Conservation (phyloP, 2,113 vertebrate species). For the Cyrtonyx montezumae region DNA sequence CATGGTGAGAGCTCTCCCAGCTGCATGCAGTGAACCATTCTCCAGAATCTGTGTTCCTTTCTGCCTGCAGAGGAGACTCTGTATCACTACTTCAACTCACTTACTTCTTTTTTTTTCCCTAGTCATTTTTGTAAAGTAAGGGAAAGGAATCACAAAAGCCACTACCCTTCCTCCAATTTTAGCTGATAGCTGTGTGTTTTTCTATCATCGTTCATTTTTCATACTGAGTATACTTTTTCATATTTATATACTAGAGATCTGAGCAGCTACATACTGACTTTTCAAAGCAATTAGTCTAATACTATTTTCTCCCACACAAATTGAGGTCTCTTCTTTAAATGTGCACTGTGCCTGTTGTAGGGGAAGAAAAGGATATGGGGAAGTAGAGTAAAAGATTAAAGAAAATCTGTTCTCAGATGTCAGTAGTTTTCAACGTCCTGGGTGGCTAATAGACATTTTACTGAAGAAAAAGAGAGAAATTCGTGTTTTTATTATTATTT, state of each 20-base stretch:
- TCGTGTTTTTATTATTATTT: neutral
- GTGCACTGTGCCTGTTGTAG: neutral
- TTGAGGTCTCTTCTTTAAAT: neutral
- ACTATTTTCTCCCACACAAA: neutral
- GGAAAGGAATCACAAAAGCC: slow-evolving; percentile 15
- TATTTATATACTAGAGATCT: neutral
- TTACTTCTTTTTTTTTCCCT: neutral
- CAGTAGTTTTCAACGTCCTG: neutral
- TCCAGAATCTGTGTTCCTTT: neutral
- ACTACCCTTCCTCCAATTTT: neutral
- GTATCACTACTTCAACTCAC: slow-evolving; percentile 16
- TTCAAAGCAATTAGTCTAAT: neutral
- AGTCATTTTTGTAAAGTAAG: neutral
- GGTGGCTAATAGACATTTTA: neutral
- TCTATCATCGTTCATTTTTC: neutral
- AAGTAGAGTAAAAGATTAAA: neutral
- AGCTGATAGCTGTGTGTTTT: neutral
- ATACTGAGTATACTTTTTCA: neutral
- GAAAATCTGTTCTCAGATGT: neutral
- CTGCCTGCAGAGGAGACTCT: neutral
- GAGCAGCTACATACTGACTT: neutral
- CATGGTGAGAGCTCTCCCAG: slow-evolving; percentile 50
- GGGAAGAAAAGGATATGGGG: neutral
- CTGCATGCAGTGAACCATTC: slow-evolving; percentile 33
- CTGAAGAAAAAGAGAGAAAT: neutral